Base-by-base conservation (phyloP, 2,797 vertebrate species). In the Sebastes kiyomatsui region DNA sequence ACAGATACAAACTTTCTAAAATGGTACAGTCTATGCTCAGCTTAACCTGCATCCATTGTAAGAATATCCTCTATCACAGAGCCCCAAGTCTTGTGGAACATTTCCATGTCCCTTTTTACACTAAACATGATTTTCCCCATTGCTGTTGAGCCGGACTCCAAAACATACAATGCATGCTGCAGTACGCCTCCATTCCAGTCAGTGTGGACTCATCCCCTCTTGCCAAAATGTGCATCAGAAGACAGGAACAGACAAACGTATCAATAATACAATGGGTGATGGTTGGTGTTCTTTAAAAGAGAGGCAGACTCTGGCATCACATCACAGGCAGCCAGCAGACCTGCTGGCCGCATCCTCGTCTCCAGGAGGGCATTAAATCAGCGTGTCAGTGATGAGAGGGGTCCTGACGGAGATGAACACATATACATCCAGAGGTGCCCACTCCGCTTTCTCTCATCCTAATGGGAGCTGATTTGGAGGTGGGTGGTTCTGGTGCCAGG, bases 391-490 rank as follows among this genome's bases (percentile, higher is more conserved):
- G 77, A 77, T 59, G 67, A 67, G 61, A 38, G 6, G 71, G 32
- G 38, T 71, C 71, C 54, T 71, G 35, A 66, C 10, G 14, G 67
- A 52, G 73, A 77, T 52, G 3, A 59, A 23, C 72, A 49, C 59
- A 28, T n/a, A 56, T 13, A 14, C 59, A 65, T 70, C 35, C 28
- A 69, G 23, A 80, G 52, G 61, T 61, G 35, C 79, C 55, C 75
- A 64, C 56, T 78, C 28, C 1, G n/a, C n/a, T 71, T 33, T 16
- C 30, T 23, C 54, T 66, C 38, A 14, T 23, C 30, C 35, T 65
- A 75, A 64, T 67, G 49, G 49, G 42, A 65, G 30, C 14, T 52
- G 73, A 73, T 73, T 42, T 77, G 76, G 54, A 77, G 42, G 80
- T 74, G 70, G 77, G 55, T 23, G 77, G 22, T 60, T 28, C 67